A percentile compares a stretch with the other conserved stretches of the same genome.
Evolutionary conservation across 2,113 vertebrate species (phyloP).

Genomic region (Zingel zingel): DNA sequence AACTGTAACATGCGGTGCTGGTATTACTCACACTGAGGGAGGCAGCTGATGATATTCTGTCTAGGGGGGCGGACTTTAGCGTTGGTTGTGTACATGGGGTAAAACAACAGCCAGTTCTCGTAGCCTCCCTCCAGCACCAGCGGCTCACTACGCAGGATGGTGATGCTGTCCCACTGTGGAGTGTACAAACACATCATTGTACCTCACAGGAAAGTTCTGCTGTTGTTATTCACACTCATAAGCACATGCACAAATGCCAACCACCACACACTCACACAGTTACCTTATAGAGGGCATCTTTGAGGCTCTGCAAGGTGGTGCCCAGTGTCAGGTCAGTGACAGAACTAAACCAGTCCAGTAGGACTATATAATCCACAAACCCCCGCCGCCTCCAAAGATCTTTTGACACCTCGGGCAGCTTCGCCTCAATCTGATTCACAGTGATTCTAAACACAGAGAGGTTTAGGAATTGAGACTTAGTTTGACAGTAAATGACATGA

Average conservation of each 20-base stretch:
- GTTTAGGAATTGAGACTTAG: not conserved
- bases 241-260: not conserved
- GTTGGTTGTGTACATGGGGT: conserved; percentile 96
- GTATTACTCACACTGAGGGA: conserved; percentile 91
- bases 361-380: conserved; percentile 90
- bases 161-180: conserved; percentile 95
- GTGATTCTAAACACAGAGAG: conserved; percentile 88
- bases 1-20: not conserved
- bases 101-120: conserved; percentile 97
- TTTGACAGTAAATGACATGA: not conserved
- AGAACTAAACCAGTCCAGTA: conserved; percentile 97
- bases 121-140: conserved; percentile 96
- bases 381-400: conserved; percentile 90
- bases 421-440: conserved; percentile 91
- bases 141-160: conserved; percentile 91
- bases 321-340: conserved; percentile 90
- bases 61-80: conserved; percentile 91
- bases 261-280: not conserved
- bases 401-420: conserved; percentile 91
- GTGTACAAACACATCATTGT: conserved; percentile 26
- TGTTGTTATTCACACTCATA: not conserved
- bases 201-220: not conserved
- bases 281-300: conserved; percentile 98
- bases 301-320: conserved; percentile 94
- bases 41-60: conserved; percentile 80